A percentile compares a stretch with the other conserved stretches of the same genome.
These are phyloP conservation scores for Sturnira hondurensis DNA, from an alignment of 2,113 vertebrate species.

Conservation along the genomic window DNA sequence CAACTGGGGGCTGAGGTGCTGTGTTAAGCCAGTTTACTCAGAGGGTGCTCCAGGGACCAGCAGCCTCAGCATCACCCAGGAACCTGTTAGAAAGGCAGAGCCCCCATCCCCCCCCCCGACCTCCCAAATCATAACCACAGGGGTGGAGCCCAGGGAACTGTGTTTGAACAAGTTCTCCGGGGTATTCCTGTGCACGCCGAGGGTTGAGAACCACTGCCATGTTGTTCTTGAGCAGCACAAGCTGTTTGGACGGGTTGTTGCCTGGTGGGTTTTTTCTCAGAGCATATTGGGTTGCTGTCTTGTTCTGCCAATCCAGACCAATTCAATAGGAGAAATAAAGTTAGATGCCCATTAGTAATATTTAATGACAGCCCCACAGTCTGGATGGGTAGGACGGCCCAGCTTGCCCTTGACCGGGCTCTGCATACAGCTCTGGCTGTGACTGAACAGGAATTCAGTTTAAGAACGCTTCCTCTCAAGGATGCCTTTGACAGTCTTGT, in stretches of 20 bases:
- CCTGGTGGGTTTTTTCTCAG: not conserved
- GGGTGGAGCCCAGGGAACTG: not conserved
- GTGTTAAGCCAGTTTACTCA: not conserved
- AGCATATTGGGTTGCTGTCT: not conserved
- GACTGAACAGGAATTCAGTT: not conserved
- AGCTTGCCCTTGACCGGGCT: not conserved
- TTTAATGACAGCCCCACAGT: not conserved
- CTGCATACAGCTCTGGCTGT: not conserved
- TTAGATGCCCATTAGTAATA: slow-evolving; percentile 36
- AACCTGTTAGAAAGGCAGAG: not conserved
- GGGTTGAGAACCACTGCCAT: not conserved
- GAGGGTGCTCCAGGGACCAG: not conserved
- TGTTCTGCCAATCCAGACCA: not conserved
- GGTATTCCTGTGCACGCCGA: not conserved
- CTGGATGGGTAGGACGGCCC: not conserved
- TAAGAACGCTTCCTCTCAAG: not conserved
- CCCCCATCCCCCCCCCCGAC: accelerated
- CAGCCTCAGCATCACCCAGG: not conserved
- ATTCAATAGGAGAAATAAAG: not conserved
- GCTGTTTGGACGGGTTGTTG: not conserved
- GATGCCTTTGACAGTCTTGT: not conserved
- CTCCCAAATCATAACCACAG: not conserved
- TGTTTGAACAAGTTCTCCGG: not conserved
- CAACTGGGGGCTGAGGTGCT: not conserved
- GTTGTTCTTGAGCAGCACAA: not conserved